Evolutionary conservation across 2,888 invertebrate genomes (phyloP), one percentile per base, ranked within the genome.

Genomic region (Corythucha ciliata): DNA sequence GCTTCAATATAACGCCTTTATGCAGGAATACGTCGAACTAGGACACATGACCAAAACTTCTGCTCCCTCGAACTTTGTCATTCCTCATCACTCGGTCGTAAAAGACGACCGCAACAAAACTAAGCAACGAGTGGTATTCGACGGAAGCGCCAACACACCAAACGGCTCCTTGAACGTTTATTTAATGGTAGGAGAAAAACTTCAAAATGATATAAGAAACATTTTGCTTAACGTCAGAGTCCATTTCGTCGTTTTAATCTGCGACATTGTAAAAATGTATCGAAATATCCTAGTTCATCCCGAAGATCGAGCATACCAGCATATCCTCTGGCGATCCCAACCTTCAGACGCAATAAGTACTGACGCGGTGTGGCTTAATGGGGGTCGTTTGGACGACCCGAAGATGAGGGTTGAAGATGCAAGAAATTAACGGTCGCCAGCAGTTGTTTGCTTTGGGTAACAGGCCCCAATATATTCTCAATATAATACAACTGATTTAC

Each of bases 101-200:
- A 52, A 52, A 32, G 40, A 39, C 16, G 48, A 47, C 37, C 24
- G 46, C 18, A 33, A 44, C 29, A 4, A 45, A 45, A 18, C 16
- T 2, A 52, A 52, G 16, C 52, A 47, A 24, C 45, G 40, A 8
- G 39, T 52, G 10, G 52, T 52, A 2, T 52, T 52, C 12, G 52
- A 52, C 25, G 52, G 29, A 2, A 33, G 33, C 3, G 37, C 52
- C 5, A 7, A 4, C 10, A 18, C 52, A 3, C 16, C 25, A 14
- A 37, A 47, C 22, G 52, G 47, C 4, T 47, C 52, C 16, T 22
- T 52, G 12, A 52, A 52, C 20, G 46, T 40, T 21, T 40, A 45
- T 36, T 18, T 52, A 2, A 26, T 45, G 26, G 14, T 39, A 5
- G 39, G 37, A 6, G 41, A 41, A n/a, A 52, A 52, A 24, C 32